These are phyloP conservation scores for Stenichneumon culpator DNA, from an alignment of 2,888 invertebrate species.

Conservation along the genomic window DNA sequence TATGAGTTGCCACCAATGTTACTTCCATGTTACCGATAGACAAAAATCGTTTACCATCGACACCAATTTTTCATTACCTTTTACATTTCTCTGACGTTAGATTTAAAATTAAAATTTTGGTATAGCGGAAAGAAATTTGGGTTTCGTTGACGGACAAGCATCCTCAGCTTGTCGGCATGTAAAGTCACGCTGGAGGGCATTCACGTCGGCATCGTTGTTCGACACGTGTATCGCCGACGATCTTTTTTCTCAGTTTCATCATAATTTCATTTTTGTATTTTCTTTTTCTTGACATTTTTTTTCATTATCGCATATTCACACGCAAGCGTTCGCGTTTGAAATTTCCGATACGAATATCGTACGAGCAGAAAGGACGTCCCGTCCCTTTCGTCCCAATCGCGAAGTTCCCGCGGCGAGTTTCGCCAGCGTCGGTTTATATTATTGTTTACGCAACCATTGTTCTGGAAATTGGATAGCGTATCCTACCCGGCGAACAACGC, in stretches of 20 bases:
- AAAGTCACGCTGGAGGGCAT: too few species aligned
- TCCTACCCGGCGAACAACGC: neutral
- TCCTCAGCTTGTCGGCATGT: too few species aligned
- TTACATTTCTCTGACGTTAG: too few species aligned
- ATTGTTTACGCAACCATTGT: conserved; percentile 40
- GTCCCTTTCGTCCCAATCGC: neutral
- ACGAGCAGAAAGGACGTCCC: neutral
- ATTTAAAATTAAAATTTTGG: neutral
- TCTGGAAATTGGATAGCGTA: conserved; percentile 54
- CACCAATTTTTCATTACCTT: too few species aligned
- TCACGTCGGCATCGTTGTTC: neutral
- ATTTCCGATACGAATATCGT: conserved; percentile 43
- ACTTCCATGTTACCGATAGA: too few species aligned
- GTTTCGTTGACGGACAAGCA: too few species aligned
- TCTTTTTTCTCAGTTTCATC: neutral
- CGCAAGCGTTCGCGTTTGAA: conserved; percentile 13
- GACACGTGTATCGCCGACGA: neutral
- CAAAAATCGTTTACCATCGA: too few species aligned
- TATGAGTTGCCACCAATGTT: neutral
- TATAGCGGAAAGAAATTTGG: neutral
- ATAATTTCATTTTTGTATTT: neutral
- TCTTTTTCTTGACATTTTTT: too few species aligned
- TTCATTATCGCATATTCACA: conserved; percentile 30
- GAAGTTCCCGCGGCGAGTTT: neutral
- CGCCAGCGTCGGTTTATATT: conserved; percentile 19